Evolutionary conservation across 2,113 vertebrate species (phyloP), one percentile per base, ranked within the genome.

Genomic region (Dascyllus trimaculatus): DNA sequence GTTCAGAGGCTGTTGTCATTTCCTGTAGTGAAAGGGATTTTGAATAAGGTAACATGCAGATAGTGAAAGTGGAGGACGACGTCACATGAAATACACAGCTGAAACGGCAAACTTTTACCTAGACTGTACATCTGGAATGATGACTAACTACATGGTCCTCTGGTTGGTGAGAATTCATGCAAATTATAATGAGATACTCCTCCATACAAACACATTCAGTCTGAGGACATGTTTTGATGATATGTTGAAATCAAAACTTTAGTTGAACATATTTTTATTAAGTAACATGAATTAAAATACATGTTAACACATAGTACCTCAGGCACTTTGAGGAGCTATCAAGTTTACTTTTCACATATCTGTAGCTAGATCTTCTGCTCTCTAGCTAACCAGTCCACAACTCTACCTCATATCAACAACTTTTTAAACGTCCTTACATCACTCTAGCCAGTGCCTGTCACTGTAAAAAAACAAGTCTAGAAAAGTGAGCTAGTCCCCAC

Each of bases 301-400:
- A 68, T 85, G 79, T 82, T 85, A 87, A 85, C 82, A 75, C 68
- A 65, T 15, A 83, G 69, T 78, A 80, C 76, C 84, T 78, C 83
- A 90, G 88, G 84, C 86, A 86, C 84, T 90, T 82, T 77, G 71
- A 80, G 83, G 78, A 61, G 70, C 65, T 69, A 78, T 63, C 46
- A 43, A 29, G 35, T 80, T 71, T 45, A 69, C 70, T 75, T 57
- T 35, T 38, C 67, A 38, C 46, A 7, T n/a, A 51, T 1, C 56
- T 25, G 63, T 8, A 40, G 71, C 66, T 65, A 57, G 63, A 70
- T 40, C 35, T 24, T 35, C 45, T 35, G 11, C 22, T 35, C 24
- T 71, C 15, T 7, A 29, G 13, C 25, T 32, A 24, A 51, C n/a
- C 38, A 38, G n/a, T 46, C 35, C 53, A 80, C 51, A 71, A 4